Conservation (phyloP, 2,888 invertebrate species). For the Scaptomyza caliginosa region DNA sequence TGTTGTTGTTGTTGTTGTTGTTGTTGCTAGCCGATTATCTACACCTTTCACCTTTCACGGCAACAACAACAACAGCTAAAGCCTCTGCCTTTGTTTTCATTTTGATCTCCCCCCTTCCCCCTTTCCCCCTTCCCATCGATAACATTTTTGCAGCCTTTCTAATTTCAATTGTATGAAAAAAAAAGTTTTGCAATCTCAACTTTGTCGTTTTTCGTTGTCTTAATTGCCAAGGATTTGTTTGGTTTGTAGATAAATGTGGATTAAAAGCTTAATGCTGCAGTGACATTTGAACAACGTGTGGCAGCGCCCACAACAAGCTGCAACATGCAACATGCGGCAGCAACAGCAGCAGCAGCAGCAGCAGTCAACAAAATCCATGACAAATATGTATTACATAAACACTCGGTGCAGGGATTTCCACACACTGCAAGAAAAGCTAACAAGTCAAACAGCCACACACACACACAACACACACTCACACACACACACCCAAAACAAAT, state of each 20-base stretch:
- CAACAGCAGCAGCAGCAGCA: too few species aligned
- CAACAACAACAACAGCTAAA: conserved; percentile 39
- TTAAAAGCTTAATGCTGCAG: conserved; percentile 1
- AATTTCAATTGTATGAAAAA: conserved; percentile 75
- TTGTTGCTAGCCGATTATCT: conserved; percentile 67
- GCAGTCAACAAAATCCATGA: conserved; percentile 48
- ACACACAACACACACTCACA: conserved; percentile 30
- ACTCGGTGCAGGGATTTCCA: conserved; percentile 72
- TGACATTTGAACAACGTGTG: conserved; percentile 44
- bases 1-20: conserved; percentile 36
- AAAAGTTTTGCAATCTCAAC: conserved; percentile 48
- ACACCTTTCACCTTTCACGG: conserved; percentile 69
- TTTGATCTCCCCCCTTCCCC: conserved; percentile 33
- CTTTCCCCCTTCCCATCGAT: neutral
- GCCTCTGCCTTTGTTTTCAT: conserved; percentile 44
- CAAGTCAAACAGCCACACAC: conserved; percentile 49
- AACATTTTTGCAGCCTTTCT: conserved; percentile 67
- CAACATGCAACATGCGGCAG: conserved; percentile 13
- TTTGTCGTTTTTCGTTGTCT: neutral
- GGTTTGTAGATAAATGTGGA: conserved; percentile 6
- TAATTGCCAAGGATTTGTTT: conserved; percentile 26
- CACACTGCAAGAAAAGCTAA: conserved; percentile 40
- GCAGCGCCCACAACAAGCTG: conserved; percentile 60
- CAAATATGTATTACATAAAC: conserved; percentile 71
- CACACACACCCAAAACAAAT: conserved; percentile 6